Conservation (phyloP, 2,113 vertebrate species). For the Syrrhaptes paradoxus region DNA sequence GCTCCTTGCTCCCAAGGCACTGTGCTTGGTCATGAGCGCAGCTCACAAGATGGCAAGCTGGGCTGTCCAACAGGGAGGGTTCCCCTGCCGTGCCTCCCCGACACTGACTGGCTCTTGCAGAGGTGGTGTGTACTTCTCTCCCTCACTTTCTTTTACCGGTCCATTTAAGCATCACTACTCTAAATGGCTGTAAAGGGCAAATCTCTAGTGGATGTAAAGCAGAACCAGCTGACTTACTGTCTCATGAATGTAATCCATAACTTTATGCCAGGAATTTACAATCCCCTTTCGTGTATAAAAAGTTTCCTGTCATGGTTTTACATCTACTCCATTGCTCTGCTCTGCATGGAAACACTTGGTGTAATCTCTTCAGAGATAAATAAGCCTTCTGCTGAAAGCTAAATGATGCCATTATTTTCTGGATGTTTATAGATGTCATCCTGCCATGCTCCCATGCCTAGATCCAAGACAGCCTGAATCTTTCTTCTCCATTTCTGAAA, state of each 20-base stretch:
- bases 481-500: neutral
- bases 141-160: neutral
- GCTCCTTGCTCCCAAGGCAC: neutral
- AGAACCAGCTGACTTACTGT: neutral
- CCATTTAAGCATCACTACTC: neutral
- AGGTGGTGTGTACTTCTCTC: neutral
- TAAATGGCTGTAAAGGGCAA: neutral
- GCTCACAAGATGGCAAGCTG: neutral
- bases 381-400: slow-evolving; percentile 31
- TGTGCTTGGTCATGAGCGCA: neutral
- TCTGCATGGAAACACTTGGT: slow-evolving; percentile 9
- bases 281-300: neutral
- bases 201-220: neutral
- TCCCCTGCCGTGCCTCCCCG: accelerated
- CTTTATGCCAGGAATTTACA: neutral
- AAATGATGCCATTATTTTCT: slow-evolving; percentile 20
- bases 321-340: neutral
- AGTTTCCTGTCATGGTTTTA: neutral
- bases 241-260: neutral
- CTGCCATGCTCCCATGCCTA: neutral
- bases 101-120: neutral
- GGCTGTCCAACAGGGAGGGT: neutral
- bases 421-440: slow-evolving; percentile 21
- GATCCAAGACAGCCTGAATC: neutral
- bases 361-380: slow-evolving; percentile 44